Conservation (phyloP, 2,888 invertebrate genomes). For the Philonicus albiceps region DNA sequence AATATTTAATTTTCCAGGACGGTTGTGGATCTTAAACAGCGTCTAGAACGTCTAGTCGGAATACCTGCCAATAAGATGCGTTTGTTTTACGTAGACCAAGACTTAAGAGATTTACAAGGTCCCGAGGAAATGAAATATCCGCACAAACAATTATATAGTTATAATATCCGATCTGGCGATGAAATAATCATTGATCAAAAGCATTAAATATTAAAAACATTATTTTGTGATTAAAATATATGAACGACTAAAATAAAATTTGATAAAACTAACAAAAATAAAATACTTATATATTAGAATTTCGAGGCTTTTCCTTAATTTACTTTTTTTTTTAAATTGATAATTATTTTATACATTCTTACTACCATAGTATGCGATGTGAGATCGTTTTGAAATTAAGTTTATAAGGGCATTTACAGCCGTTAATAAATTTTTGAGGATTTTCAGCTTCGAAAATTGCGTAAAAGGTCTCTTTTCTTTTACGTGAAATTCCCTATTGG, state of each 20-base stretch:
- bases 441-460: too few relatives aligned
- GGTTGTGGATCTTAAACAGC: constrained; percentile 81
- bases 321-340: too few relatives aligned
- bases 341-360: too few relatives aligned
- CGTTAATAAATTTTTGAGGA: too few relatives aligned
- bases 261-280: constrained; percentile 24
- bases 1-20: constrained; percentile 66
- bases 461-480: too few relatives aligned
- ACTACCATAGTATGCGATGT: too few relatives aligned
- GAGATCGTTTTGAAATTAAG: too few relatives aligned
- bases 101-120: constrained; percentile 74
- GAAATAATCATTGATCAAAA: constrained; percentile 90
- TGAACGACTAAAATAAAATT: neutral
- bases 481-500: too few relatives aligned
- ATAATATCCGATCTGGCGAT: constrained; percentile 88
- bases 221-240: neutral
- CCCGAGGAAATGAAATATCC: constrained; percentile 91
- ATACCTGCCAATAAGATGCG: constrained; percentile 86
- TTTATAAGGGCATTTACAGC: too few relatives aligned
- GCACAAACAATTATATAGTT: constrained; percentile 88
- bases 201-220: constrained; percentile 54
- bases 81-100: constrained; percentile 88
- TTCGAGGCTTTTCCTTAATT: neutral
- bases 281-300: neutral
- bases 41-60: constrained; percentile 81